Evolutionary conservation across 2,888 invertebrate species (phyloP), one percentile per base, ranked within the genome.

Genomic region (Drosophila glabriapex): DNA sequence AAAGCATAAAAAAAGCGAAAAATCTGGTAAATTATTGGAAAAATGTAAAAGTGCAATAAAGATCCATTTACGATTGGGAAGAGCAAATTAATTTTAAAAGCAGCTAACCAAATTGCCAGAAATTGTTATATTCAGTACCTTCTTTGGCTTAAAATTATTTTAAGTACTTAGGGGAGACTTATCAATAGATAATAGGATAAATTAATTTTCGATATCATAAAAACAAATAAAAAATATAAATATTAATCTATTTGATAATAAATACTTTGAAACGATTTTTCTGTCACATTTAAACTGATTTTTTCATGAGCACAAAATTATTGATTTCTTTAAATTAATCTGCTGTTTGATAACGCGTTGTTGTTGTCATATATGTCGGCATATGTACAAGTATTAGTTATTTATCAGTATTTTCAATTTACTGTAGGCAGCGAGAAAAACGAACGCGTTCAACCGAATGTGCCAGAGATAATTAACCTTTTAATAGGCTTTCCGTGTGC

Each of bases 391-490:
- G 19, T 50, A 35, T 50, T 72, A 72, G 60, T 65, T 56, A 39
- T 56, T 28, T 56, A 39, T 56, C n/a, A 14, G 28, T 14, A 37
- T 56, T 56, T 54, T 56, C 28, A 64, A 77, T 69, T 77, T 55
- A 67, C 61, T 25, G 46, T 19, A n/a, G 6, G 52, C 76, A 43
- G 25, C 46, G 59, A 58, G 60, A 56, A 64, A 69, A 72, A 28
- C 64, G 72, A 72, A 78, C 69, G 89, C 85, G 90, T 80, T 68
- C 81, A 76, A 85, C 84, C 76, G 86, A 72, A 86, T 74, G 72
- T 89, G 82, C 85, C 83, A 89, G 80, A 87, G 83, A 91, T 87
- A 91, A 87, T 87, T 87, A 87, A 91, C 88, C 88, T 87, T 87
- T 87, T 84, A 84, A 89, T 82, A 78, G 68, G 71, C 64, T 69